Percentiles rank a stretch among this genome's conserved stretches.
Conservation (phyloP, 2,113 vertebrate species). For the Turdus rufiventris region DNA sequence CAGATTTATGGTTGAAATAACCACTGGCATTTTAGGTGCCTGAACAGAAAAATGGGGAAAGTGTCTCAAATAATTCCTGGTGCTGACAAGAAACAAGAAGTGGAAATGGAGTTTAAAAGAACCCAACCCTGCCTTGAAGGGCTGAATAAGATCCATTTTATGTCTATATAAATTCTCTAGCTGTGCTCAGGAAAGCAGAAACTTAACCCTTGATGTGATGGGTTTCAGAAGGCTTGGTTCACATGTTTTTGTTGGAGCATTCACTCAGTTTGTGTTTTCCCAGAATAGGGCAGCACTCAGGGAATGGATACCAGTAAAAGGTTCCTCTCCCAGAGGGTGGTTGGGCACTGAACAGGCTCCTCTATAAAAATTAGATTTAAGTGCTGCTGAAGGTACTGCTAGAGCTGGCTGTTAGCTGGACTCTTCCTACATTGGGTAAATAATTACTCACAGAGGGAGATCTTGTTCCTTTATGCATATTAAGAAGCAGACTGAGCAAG, state of each 20-base stretch:
- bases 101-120: neutral
- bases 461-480: neutral
- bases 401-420: neutral
- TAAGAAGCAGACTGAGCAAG: neutral
- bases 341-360: neutral
- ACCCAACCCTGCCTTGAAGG: neutral
- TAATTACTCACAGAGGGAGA: neutral
- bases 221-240: neutral
- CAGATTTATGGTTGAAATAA: neutral
- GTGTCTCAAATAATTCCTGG: neutral
- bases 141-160: neutral
- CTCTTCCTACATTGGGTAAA: neutral
- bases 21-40: neutral
- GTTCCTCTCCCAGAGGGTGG: neutral
- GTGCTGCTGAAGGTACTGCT: neutral
- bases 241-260: neutral
- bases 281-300: neutral
- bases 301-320: neutral
- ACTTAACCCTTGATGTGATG: neutral
- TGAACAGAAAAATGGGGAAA: neutral
- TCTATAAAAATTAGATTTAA: neutral
- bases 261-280: neutral
- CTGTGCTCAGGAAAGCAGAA: neutral
- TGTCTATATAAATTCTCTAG: neutral
- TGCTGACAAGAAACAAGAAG: neutral